Conservation (phyloP, 2,113 vertebrate genomes). For the Salvelinus namaycush region DNA sequence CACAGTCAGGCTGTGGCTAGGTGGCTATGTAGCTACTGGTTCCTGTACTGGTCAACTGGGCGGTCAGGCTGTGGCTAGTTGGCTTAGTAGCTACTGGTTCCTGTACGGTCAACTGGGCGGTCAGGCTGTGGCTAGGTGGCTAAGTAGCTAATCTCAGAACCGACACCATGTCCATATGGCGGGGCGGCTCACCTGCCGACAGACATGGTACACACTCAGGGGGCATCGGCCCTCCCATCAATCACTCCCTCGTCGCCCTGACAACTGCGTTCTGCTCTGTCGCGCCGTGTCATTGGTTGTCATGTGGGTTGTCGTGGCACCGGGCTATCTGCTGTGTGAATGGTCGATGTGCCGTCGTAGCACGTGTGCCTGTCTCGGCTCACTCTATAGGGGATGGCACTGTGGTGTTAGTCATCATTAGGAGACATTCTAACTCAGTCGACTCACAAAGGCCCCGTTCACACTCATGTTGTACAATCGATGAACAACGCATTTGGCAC, state of each 20-base stretch:
- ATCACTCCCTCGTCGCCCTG: constrained; percentile 35
- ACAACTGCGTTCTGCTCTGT: constrained; percentile 30
- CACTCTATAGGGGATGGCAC: too few relatives aligned
- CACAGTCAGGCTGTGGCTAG: too few relatives aligned
- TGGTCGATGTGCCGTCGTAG: constrained; percentile 9
- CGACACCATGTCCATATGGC: background rate
- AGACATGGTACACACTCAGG: constrained; percentile 12
- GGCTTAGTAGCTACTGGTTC: background rate
- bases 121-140: too few relatives aligned
- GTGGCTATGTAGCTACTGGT: too few relatives aligned
- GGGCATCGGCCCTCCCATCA: constrained; percentile 36
- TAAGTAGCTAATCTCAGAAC: background rate
- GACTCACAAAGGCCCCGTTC: too few relatives aligned
- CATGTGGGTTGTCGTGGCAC: background rate
- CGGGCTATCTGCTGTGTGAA: background rate
- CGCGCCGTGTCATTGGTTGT: constrained; percentile 27
- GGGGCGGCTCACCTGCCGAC: background rate
- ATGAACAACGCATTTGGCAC: too few relatives aligned
- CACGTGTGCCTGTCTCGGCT: background rate
- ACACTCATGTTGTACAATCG: too few relatives aligned
- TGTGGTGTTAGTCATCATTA: too few relatives aligned
- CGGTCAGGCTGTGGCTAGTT: too few relatives aligned
- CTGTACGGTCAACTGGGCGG: background rate
- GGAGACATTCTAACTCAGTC: too few relatives aligned
- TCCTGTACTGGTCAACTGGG: too few relatives aligned